A percentile compares a stretch with the other conserved stretches of the same genome.
Evolutionary conservation across 2,888 invertebrate genomes (phyloP).

Genomic region (Dryadula phaetusa): DNA sequence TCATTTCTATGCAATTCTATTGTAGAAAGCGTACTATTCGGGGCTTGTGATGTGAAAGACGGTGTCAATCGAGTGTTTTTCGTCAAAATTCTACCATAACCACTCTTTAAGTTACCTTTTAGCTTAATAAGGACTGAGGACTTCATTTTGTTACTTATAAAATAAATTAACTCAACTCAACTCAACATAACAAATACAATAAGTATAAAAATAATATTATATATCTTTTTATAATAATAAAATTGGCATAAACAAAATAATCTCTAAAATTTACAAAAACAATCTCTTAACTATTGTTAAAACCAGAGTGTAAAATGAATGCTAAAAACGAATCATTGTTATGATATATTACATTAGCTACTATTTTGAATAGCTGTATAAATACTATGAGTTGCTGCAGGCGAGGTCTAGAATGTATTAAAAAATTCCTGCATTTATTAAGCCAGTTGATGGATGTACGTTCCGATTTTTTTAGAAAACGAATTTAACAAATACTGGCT

Average conservation of each 20-base stretch:
- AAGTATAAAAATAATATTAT: too few relatives aligned
- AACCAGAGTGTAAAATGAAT: background rate
- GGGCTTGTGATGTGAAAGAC: background rate
- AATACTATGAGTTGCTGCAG: constrained; percentile 27
- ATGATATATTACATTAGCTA: constrained; percentile 9
- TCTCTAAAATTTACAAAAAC: too few relatives aligned
- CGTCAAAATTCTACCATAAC: background rate
- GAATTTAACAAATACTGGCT: constrained; percentile 31
- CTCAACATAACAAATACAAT: too few relatives aligned
- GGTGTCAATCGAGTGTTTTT: background rate
- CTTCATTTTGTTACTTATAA: too few relatives aligned
- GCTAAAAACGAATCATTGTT: background rate
- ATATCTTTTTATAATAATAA: too few relatives aligned
- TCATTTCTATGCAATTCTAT: constrained; percentile 8
- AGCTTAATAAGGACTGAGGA: background rate
- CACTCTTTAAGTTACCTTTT: background rate
- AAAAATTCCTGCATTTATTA: constrained; percentile 33
- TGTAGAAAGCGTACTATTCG: background rate
- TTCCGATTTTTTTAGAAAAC: constrained; percentile 32
- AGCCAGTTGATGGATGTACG: constrained; percentile 31
- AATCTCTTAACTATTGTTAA: background rate
- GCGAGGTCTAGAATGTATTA: constrained; percentile 25
- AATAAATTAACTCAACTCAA: too few relatives aligned
- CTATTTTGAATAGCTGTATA: constrained; percentile 25
- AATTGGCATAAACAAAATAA: too few relatives aligned